Base-by-base conservation (phyloP, 2,113 vertebrate genomes). In the Pelobates fuscus region DNA sequence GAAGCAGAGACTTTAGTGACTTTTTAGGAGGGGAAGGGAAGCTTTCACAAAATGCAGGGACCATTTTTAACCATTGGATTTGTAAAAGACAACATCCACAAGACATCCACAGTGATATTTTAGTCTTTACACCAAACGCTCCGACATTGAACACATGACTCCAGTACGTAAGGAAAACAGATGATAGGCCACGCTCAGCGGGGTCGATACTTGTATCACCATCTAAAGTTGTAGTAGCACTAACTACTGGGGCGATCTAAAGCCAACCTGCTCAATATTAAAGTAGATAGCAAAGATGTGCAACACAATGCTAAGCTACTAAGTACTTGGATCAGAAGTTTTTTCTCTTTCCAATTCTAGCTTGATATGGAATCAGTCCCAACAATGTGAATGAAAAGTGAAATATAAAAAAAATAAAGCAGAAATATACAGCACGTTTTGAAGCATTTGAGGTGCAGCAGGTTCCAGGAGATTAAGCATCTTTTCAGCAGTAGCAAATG, bases 61-160 rank as follows among this genome's bases (percentile, higher is more conserved):
- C 32, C 32, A 37, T 10, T 37, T 37, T 5, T 5, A 37, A 37
- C 10, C 5, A 10, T 6, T 5, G n/a, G 12, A 15, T 25, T 30
- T 49, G 61, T 10, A 21, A 18, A 29, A 32, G 26, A 61, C 69
- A 29, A 58, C 57, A 17, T 43, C 62, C 17, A 60, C 37, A 14
- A 61, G 69, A 60, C 23, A 37, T 23, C 41, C 57, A 71, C 57
- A 20, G 69, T 29, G 57, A 61, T 25, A 55, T 20, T 2, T 15
- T 5, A 1, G 52, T 55, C 52, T 55, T 49, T 21, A 37, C 10
- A 37, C 5, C 32, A 10, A 37, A 37, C 5, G n/a, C 18, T 11
- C 52, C 52, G 5, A 17, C 46, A 55, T 55, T 8, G 52, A 55
- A 55, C 20, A 55, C 6, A 12, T 1, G n/a, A 55, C 52, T 17